Conservation (phyloP, 2,113 vertebrate species). For the Callipepla californica region DNA sequence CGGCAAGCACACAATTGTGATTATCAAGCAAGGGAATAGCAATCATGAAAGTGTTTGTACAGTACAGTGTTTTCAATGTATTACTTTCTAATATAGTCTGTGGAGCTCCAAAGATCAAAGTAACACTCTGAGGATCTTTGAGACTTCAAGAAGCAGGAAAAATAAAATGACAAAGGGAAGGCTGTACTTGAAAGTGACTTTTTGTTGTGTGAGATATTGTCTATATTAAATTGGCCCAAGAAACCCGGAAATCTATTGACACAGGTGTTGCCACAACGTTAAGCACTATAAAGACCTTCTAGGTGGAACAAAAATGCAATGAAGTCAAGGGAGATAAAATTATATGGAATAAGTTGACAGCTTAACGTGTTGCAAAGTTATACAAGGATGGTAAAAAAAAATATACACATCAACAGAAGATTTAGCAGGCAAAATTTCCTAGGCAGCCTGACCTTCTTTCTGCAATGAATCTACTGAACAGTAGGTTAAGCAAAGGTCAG, state of each 20-base stretch:
- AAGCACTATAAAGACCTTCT: not conserved
- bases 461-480: conserved; percentile 37
- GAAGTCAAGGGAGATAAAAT: not conserved
- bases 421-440: conserved; percentile 40
- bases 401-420: not conserved
- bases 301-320: not conserved
- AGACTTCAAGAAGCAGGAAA: not conserved
- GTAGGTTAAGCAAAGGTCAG: conserved; percentile 64
- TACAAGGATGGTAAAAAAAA: not conserved
- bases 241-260: not conserved
- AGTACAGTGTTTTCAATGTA: not conserved
- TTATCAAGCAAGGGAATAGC: not conserved
- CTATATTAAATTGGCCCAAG: not conserved
- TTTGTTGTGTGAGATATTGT: not conserved
- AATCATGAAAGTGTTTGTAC: not conserved
- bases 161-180: not conserved
- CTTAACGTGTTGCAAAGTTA: not conserved
- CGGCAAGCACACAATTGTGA: not conserved
- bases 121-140: not conserved
- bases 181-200: not conserved
- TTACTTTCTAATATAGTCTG: not conserved
- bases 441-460: conserved; percentile 2
- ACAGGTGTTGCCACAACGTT: not conserved
- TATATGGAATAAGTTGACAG: not conserved
- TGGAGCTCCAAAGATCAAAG: not conserved